Base-by-base conservation (phyloP, 2,888 invertebrate genomes). In the Gortyna flavago region DNA sequence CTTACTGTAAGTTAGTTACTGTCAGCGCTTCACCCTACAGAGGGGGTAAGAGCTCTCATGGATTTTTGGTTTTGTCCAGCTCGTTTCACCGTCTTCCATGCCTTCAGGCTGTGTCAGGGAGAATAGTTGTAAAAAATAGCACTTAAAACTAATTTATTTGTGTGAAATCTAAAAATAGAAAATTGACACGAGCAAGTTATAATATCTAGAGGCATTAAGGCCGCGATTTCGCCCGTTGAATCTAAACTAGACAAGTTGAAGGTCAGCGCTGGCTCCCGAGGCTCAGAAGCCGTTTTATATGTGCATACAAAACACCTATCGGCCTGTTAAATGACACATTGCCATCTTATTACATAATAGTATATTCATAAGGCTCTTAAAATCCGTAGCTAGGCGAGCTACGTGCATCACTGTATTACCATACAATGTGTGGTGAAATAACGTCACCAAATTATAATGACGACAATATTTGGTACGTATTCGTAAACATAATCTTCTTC, bases 211-310 rank as follows among this genome's bases (percentile, higher is more conserved):
- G 51, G 65, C 67, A 66, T 35, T 75, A 79, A 76, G 69, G 54
- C 68, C 65, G 57, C 11, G 38, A 74, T 51, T 67, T 21, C 82
- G 84, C 74, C 66, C 69, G 74, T 82, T 79, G 85, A 87, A 86
- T 88, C 87, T 87, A 78, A 89, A 92, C 89, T 88, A 91, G 88
- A 84, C 85, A 89, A 91, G 90, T 90, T 89, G 89, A 91, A 92
- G 92, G 92, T 85, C 90, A 87, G 68, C 61, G 44, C 77, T 81
- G 64, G n/a, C 61, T 41, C 59, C 29, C 77, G 74, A 75, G 62
- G 82, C 77, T 85, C 77, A 80, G 83, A 83, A 87, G 76, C 80
- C 88, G 69, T 87, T 89, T 88, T 87, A 88, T 90, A 89, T 89
- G 87, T 90, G 89, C 89, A 89, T 90, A 90, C 86, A 83, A 85